Base-by-base conservation (phyloP, 2,113 vertebrate species). In the Chlamydotis undulata region DNA sequence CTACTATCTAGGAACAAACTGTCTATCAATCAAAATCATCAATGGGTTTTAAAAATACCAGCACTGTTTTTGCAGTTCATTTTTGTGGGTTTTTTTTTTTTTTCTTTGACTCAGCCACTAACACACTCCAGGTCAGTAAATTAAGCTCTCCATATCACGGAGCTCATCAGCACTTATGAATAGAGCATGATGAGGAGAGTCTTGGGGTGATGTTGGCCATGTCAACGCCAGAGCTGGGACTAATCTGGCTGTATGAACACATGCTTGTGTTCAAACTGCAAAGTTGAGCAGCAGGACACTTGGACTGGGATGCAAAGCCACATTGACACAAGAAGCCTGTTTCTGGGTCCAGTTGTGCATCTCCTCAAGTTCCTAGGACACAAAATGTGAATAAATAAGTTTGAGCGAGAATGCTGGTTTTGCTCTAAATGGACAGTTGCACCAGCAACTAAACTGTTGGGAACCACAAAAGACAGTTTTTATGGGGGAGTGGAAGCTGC, bases 321-420 rank as follows among this genome's bases (percentile, higher is more conserved):
- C 10, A 7, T 4, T 41, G 37, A 65, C 18, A 29, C 10, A 49
- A 8, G 0, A 1, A 41, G 1, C 6, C 10, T 49, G 3, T 14
- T 69, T 57, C 47, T 75, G 28, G 11, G 81, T 74, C 19, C 37
- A 59, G 7, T 6, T 50, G 37, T 31, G 6, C 12, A 19, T n/a
- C 31, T 81, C 8, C 4, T 50, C 3, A 4, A 5, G 7, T 47
- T 93, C 21, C 19, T 22, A 45, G 10, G 16, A 77, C 45, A 11
- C 13, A 61, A 10, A 45, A 6, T 4, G 2, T 29, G 18, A 59
- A 69, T 3, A 50, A 87, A 41, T 43, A 7, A 5, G 2, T 78
- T 33, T 53, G 1, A 5, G 4, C 2, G 18, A 39, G 2, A 60
- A 60, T 17, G 5, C 1, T 37, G 11, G 0, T 68, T 86, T 88